phyloP scores from a whole-genome alignment of 2,797 vertebrate genomes.

The Phoebastria nigripes region DNA sequence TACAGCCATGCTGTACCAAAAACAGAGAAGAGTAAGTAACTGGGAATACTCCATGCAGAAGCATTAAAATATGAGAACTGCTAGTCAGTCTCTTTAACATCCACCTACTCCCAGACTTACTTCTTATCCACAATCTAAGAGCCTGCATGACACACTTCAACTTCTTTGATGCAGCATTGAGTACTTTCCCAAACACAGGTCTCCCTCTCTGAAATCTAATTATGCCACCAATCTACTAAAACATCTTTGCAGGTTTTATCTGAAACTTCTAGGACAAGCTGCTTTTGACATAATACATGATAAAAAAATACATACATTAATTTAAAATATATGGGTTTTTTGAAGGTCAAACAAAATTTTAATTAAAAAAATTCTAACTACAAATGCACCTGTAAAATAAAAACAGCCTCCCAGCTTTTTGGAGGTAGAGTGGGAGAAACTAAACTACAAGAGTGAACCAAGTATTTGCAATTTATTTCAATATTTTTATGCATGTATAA shows the following conservation, averaged over 20 bases:
- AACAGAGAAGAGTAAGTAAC: neutral
- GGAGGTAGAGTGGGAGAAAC: neutral
- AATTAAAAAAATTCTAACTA: neutral
- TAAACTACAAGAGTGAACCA: neutral
- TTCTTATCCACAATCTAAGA: neutral
- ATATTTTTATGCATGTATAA: neutral
- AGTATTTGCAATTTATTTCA: neutral
- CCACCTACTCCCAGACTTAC: neutral
- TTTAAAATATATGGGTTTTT: neutral
- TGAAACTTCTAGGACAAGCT: neutral
- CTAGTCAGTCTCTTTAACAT: neutral
- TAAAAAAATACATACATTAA: neutral
- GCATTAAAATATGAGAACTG: rapidly evolving
- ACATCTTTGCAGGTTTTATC: neutral
- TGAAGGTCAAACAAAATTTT: neutral
- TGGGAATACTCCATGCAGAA: neutral
- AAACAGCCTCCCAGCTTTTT: neutral
- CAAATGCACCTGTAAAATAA: neutral
- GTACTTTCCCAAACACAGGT: neutral
- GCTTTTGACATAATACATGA: neutral
- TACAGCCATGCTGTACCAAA: neutral
- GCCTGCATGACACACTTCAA: neutral
- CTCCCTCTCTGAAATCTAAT: neutral
- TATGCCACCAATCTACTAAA: neutral
- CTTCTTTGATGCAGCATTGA: neutral